These are phyloP conservation scores for Podarcis lilfordi DNA, from an alignment of 2,797 vertebrate genomes.

Conservation along the genomic window DNA sequence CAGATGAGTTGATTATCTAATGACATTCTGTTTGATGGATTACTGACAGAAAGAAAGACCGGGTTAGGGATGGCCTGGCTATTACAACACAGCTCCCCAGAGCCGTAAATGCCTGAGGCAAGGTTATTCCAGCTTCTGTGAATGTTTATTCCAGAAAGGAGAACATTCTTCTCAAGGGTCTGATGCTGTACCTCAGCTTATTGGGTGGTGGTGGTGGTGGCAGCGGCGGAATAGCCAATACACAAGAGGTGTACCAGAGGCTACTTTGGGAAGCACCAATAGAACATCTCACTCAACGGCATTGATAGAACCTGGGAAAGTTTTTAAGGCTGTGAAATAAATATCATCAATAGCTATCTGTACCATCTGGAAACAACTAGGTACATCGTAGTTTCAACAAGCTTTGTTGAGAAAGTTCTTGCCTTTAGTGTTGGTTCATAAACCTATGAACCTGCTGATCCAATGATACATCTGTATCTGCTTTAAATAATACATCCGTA, in stretches of 20 bases:
- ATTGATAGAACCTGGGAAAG: neutral
- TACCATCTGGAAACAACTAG: too few relatives aligned
- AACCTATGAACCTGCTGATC: too few relatives aligned
- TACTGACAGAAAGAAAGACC: constrained; percentile 19
- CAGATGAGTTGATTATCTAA: constrained; percentile 68
- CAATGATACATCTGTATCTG: too few relatives aligned
- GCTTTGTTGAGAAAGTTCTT: too few relatives aligned
- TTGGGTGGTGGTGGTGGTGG: neutral
- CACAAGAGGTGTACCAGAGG: neutral
- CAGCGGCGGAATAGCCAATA: neutral
- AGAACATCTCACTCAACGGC: neutral
- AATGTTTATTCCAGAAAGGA: neutral
- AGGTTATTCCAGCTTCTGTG: neutral
- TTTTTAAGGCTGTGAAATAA: neutral
- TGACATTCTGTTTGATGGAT: constrained; percentile 38
- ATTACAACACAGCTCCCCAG: neutral
- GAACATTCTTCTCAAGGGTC: neutral
- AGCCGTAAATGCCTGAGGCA: neutral
- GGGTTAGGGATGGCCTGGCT: neutral
- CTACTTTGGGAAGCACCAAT: neutral
- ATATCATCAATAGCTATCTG: too few relatives aligned
- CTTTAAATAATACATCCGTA: too few relatives aligned
- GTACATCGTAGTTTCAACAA: too few relatives aligned
- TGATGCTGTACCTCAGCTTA: neutral
- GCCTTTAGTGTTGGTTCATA: too few relatives aligned